These are phyloP conservation scores for Opisthocomus hoazin DNA, from an alignment of 2,113 vertebrate genomes.

Conservation along the genomic window DNA sequence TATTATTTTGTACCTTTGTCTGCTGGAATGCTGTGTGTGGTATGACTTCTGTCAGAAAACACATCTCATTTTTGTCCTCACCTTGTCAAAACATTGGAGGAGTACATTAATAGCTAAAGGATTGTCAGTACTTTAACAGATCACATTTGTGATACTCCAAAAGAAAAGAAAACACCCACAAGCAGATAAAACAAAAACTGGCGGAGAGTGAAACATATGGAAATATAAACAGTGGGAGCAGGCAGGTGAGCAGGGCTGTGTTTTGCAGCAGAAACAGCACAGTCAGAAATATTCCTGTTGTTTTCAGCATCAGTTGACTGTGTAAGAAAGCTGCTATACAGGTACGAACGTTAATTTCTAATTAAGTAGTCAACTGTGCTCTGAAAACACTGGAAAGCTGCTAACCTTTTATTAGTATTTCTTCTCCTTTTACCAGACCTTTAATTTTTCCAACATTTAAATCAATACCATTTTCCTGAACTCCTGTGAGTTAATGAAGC, in stretches of 20 bases:
- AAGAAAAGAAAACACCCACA: slow-evolving; percentile 55
- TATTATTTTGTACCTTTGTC: slow-evolving; percentile 1
- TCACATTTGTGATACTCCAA: slow-evolving; percentile 49
- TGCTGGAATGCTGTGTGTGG: slow-evolving; percentile 47
- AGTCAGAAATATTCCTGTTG: background rate
- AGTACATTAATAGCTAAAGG: background rate
- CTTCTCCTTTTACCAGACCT: background rate
- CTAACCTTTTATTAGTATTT: background rate
- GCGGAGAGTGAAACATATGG: slow-evolving; percentile 24
- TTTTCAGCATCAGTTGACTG: background rate
- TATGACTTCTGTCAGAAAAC: slow-evolving; percentile 64
- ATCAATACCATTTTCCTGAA: background rate
- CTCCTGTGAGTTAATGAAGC: background rate
- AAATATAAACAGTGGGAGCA: background rate
- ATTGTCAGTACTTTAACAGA: slow-evolving; percentile 54
- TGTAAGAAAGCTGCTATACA: background rate
- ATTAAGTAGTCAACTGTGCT: background rate
- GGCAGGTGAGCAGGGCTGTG: background rate
- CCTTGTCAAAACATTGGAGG: slow-evolving; percentile 45
- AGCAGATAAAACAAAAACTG: slow-evolving; percentile 51
- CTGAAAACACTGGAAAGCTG: background rate
- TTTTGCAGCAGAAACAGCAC: background rate
- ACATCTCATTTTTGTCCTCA: slow-evolving; percentile 57
- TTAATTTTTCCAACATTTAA: background rate
- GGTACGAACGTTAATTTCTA: background rate